Evolutionary conservation across 2,113 vertebrate species (phyloP).

Genomic region (Myodes glareolus): DNA sequence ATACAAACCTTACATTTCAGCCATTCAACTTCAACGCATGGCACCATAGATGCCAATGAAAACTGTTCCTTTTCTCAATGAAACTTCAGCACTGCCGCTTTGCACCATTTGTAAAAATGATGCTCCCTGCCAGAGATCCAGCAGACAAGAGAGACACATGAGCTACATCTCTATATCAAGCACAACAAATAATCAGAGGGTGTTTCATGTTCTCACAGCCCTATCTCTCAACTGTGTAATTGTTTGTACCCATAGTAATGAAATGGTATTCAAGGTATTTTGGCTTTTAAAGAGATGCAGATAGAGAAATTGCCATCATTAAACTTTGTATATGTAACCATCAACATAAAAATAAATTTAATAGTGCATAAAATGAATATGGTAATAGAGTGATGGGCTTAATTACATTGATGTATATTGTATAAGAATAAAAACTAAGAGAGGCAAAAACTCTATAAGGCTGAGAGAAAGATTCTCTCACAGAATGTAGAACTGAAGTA

Average conservation of each 20-base stretch:
- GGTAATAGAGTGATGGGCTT: conserved; percentile 39
- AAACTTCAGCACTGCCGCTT: background rate
- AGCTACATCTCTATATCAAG: background rate
- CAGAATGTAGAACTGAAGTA: background rate
- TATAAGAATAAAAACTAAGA: conserved; percentile 1
- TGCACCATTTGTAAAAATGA: background rate
- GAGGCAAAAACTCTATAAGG: background rate
- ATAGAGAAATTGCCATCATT: conserved; percentile 25
- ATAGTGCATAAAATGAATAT: conserved; percentile 53
- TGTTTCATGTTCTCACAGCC: rapidly evolving
- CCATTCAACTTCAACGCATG: background rate
- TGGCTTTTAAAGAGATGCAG: background rate
- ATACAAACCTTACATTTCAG: background rate
- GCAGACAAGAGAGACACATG: rapidly evolving
- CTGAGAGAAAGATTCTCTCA: background rate
- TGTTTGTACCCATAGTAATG: background rate
- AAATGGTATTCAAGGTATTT: background rate
- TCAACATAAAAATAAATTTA: conserved; percentile 46
- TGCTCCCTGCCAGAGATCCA: background rate
- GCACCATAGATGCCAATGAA: background rate
- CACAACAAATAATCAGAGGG: background rate
- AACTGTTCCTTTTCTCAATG: background rate
- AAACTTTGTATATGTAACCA: conserved; percentile 22
- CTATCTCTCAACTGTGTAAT: background rate
- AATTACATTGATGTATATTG: conserved; percentile 1